Base-by-base conservation (phyloP, 2,113 vertebrate species). In the Microcebus murinus region DNA sequence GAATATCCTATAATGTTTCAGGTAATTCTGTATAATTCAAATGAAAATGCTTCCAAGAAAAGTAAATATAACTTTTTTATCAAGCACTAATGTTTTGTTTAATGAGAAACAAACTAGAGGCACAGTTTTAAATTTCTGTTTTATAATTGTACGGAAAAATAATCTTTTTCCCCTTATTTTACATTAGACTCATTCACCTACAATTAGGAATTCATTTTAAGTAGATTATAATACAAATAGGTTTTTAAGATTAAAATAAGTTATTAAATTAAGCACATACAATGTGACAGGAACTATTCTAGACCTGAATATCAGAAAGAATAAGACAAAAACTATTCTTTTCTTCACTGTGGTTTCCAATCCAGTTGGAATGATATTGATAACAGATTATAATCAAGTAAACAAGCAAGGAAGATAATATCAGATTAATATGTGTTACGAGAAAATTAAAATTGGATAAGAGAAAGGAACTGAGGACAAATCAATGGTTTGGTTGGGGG, bases 61-160 rank as follows among this genome's bases (percentile, higher is more conserved):
- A 87, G 65, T 84, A 84, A 96, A 85, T 81, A 50, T 50, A 92
- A 34, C 55, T 96, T 87, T 89, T 94, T 95, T 68, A 93, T 42
- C 74, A 96, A 48, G 15, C 70, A 27, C 13, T 48, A 59, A 25
- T 20, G 45, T 90, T 97, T 83, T 71, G 11, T 91, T 90, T 87
- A 86, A 77, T 39, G n/a, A 73, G 67, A 96, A 95, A 13, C 39
- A 85, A 95, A 83, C 13, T 42, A 23, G 87, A 95, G 17, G 8
- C 13, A 73, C 13, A 55, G 21, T 79, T 77, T 79, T 63, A 13
- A 36, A 85, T 63, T n/a, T 61, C 39, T 71, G 3, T 85, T 93
- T 85, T 67, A 67, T 67, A 94, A 85, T 17, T 34, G 15, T 31
- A 83, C 7, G 36, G 23, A 36, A 25, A 63, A 87, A 68, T 25